Conservation (phyloP, 2,113 vertebrate species). For the Muscicapa adusta region DNA sequence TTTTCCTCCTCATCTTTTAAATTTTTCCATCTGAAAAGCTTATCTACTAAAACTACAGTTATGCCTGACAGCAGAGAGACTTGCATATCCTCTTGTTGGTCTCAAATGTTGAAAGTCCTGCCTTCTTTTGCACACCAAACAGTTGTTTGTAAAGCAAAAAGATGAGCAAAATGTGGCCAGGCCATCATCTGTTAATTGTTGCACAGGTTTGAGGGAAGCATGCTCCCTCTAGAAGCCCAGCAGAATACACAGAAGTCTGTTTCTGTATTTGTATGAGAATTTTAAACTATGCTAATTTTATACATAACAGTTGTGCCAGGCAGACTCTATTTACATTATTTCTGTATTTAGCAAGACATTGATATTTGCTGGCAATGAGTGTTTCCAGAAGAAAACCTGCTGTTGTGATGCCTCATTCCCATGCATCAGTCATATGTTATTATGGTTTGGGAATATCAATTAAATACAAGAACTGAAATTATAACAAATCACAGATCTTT, state of each 20-base stretch:
- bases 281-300: conserved; percentile 72
- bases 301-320: conserved; percentile 54
- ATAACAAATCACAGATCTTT: neutral
- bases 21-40: neutral
- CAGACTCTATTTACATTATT: conserved; percentile 66
- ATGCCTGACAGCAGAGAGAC: neutral
- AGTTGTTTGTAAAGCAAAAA: conserved; percentile 3
- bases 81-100: neutral
- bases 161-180: neutral
- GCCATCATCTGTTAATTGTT: neutral
- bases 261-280: conserved; percentile 49
- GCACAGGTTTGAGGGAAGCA: conserved; percentile 7
- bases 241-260: conserved; percentile 2
- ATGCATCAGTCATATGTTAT: neutral
- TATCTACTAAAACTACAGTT: neutral
- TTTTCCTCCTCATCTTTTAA: neutral
- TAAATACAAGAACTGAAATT: neutral
- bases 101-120: neutral
- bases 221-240: neutral
- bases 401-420: conserved; percentile 17
- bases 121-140: conserved; percentile 7
- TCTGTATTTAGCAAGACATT: conserved; percentile 55
- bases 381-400: conserved; percentile 42
- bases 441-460: neutral
- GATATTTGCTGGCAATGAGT: conserved; percentile 17